phyloP scores from a whole-genome alignment of 2,113 vertebrate species.

The Leucoraja erinaceus region DNA sequence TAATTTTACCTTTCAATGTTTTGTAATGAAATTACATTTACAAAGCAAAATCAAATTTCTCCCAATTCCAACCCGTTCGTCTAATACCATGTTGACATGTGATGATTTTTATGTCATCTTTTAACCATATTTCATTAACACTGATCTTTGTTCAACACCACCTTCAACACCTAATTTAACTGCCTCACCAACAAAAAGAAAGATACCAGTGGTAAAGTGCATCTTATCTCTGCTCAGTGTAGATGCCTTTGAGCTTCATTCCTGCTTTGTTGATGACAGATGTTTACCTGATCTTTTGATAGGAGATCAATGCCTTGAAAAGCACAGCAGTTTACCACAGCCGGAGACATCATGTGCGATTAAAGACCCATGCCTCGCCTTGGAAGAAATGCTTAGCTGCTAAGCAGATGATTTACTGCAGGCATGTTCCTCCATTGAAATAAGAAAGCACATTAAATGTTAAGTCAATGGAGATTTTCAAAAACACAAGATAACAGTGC shows the following conservation, averaged over 20 bases:
- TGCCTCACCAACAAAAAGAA: not conserved
- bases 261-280: not conserved
- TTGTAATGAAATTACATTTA: not conserved
- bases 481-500: too few relatives aligned
- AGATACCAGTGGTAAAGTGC: not conserved
- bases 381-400: not conserved
- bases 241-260: not conserved
- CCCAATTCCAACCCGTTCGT: not conserved
- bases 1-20: not conserved
- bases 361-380: not conserved
- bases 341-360: not conserved
- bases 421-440: not conserved
- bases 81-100: not conserved
- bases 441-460: not conserved
- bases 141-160: not conserved
- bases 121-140: not conserved
- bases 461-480: too few relatives aligned
- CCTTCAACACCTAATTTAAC: slow-evolving; percentile 11
- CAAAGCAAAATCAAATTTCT: not conserved
- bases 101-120: not conserved
- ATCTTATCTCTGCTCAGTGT: not conserved
- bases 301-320: not conserved
- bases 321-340: not conserved
- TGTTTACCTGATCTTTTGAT: slow-evolving; percentile 11
- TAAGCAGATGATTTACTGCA: too few relatives aligned